Conservation (phyloP, 1,140 invertebrate genomes). For the Leptopilina boulardi region DNA sequence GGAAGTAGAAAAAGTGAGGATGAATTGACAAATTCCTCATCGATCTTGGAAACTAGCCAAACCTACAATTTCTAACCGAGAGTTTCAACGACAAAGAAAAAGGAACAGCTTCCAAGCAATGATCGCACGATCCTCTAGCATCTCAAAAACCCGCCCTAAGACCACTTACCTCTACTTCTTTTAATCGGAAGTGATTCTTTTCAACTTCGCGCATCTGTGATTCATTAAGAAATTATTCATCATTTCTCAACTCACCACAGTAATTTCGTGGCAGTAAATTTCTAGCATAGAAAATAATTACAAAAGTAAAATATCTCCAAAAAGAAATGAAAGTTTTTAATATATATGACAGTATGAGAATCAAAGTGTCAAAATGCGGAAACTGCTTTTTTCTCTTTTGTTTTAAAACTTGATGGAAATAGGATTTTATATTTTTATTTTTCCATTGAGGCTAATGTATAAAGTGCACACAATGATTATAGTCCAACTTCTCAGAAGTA, state of each 20-base stretch:
- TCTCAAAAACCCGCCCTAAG: not conserved
- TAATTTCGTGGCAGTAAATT: not conserved
- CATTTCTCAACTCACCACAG: not conserved
- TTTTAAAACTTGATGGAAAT: not conserved
- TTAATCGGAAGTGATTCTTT: constrained; percentile 32
- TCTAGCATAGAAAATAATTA: not conserved
- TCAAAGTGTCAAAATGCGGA: not conserved
- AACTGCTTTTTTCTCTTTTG: not conserved
- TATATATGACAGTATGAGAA: not conserved
- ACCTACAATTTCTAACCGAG: constrained; percentile 54
- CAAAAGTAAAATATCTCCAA: not conserved
- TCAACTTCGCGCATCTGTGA: not conserved
- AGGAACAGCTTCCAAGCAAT: constrained; percentile 18
- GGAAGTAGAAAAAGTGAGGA: constrained; percentile 40
- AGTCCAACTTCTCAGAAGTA: not conserved
- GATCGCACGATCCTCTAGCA: constrained; percentile 23
- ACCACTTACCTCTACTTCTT: constrained; percentile 38
- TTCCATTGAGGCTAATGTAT: not conserved
- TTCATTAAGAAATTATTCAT: not conserved
- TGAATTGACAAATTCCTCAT: constrained; percentile 66
- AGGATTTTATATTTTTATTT: not conserved
- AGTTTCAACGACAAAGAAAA: constrained; percentile 40
- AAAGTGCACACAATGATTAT: constrained; percentile 24
- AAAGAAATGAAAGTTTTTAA: not conserved
- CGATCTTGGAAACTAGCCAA: constrained; percentile 62